Conservation (phyloP, 2,888 invertebrate genomes). For the Gerris lacustris region DNA sequence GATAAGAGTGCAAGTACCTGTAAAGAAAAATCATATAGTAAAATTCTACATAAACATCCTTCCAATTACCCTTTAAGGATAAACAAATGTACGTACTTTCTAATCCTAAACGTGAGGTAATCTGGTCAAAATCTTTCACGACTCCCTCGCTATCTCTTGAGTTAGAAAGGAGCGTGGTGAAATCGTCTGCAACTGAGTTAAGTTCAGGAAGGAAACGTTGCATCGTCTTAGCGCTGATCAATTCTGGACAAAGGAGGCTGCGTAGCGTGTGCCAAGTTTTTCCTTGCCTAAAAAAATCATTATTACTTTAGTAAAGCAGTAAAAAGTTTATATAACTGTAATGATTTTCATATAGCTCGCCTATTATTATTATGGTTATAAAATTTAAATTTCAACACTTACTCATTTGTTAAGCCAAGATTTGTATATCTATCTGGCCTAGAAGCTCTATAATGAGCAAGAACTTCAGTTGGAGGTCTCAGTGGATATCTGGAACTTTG, state of each 20-base stretch:
- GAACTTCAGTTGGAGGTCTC: slow-evolving; percentile 70
- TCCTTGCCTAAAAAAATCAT: slow-evolving; percentile 48
- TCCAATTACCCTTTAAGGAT: no score
- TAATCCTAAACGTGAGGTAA: slow-evolving; percentile 64
- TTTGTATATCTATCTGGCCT: slow-evolving; percentile 69
- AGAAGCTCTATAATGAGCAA: slow-evolving; percentile 57
- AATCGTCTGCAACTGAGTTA: slow-evolving; percentile 64
- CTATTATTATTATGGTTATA: no score
- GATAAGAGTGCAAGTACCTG: slow-evolving; percentile 65
- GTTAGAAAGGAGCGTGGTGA: slow-evolving; percentile 51
- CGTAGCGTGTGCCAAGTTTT: slow-evolving; percentile 64
- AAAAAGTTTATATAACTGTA: no score
- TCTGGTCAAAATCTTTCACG: slow-evolving; percentile 53
- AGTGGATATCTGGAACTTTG: slow-evolving; percentile 61
- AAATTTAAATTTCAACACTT: slow-evolving; percentile 38
- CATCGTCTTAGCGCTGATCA: slow-evolving; percentile 64
- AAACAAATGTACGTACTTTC: slow-evolving; percentile 52
- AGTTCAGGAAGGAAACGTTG: slow-evolving; percentile 61
- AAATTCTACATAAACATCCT: no score
- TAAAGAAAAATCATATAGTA: slow-evolving; percentile 21
- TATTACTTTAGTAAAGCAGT: neutral
- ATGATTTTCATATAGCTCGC: no score
- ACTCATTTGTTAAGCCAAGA: slow-evolving; percentile 72
- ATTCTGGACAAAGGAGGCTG: slow-evolving; percentile 55
- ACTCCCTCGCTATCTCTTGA: slow-evolving; percentile 42